Evolutionary conservation across 2,113 vertebrate species (phyloP).

Genomic region (Corythoichthys intestinalis): DNA sequence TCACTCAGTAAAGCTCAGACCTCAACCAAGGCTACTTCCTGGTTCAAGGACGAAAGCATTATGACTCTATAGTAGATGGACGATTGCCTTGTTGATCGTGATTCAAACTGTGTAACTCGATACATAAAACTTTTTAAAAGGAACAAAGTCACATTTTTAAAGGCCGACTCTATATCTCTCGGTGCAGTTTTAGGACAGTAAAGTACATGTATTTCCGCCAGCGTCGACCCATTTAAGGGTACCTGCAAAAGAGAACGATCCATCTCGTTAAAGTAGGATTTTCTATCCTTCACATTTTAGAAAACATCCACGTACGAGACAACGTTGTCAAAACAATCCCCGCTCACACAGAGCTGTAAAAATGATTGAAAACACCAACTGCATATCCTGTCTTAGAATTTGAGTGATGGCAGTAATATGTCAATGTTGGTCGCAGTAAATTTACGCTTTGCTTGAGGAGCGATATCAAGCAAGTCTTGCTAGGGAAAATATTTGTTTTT

Average conservation of each 20-base stretch:
- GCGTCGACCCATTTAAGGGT: neutral
- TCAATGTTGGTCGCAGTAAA: constrained; percentile 1
- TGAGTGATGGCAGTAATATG: neutral
- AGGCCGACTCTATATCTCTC: neutral
- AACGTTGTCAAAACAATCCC: constrained; percentile 3
- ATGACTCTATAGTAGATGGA: neutral
- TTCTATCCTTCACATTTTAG: neutral
- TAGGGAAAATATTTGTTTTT: neutral
- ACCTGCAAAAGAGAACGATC: neutral
- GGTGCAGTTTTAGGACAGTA: neutral
- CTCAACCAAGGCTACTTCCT: neutral
- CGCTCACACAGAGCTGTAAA: neutral
- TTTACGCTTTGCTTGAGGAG: neutral
- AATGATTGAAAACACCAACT: constrained; percentile 2
- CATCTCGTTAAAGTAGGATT: neutral
- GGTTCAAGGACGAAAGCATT: neutral
- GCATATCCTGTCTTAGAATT: neutral
- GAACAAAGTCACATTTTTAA: neutral
- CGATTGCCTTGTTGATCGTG: neutral
- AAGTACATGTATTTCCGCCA: neutral
- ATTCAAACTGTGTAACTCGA: neutral
- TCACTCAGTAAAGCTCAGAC: neutral
- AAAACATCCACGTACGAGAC: neutral
- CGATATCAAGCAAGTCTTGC: neutral
- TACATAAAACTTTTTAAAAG: neutral